Conservation (phyloP, 2,797 vertebrate genomes). For the Notolabrus celidotus region DNA sequence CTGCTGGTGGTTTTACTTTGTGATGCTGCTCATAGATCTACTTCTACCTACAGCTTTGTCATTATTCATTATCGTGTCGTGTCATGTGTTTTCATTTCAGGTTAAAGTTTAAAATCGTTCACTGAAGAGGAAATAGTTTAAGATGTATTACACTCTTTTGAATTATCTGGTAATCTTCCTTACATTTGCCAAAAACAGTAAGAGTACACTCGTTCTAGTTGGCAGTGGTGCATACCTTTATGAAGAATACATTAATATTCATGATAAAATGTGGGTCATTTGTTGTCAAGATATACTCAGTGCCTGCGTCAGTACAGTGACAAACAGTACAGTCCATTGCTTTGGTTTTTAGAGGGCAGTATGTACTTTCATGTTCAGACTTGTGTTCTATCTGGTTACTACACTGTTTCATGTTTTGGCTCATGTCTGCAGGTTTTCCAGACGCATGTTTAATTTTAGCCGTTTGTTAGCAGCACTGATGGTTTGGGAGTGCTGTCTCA, state of each 20-base stretch:
- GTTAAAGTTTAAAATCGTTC: background rate
- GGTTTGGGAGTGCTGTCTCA: slow-evolving; percentile 34
- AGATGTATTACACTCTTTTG: slow-evolving; percentile 16
- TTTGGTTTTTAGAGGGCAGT: slow-evolving; percentile 18
- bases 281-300: slow-evolving; percentile 43
- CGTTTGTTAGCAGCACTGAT: slow-evolving; percentile 4
- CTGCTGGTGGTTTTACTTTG: slow-evolving; percentile 22
- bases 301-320: slow-evolving; percentile 62
- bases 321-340: slow-evolving; percentile 58
- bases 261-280: slow-evolving; percentile 28
- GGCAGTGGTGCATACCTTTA: slow-evolving; percentile 60
- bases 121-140: background rate
- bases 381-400: slow-evolving; percentile 13
- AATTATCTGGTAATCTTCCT: slow-evolving; percentile 22
- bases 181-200: slow-evolving; percentile 39
- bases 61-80: slow-evolving; percentile 31
- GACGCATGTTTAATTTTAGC: slow-evolving; percentile 14
- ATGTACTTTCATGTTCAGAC: slow-evolving; percentile 17
- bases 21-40: slow-evolving; percentile 51
- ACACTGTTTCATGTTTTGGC: slow-evolving; percentile 15
- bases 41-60: slow-evolving; percentile 2
- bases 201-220: slow-evolving; percentile 26
- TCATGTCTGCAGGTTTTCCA: slow-evolving; percentile 29
- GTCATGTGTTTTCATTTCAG: slow-evolving; percentile 40
- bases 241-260: slow-evolving; percentile 15